phyloP scores from a whole-genome alignment of 2,888 invertebrate species.

The Rosalia funebris region DNA sequence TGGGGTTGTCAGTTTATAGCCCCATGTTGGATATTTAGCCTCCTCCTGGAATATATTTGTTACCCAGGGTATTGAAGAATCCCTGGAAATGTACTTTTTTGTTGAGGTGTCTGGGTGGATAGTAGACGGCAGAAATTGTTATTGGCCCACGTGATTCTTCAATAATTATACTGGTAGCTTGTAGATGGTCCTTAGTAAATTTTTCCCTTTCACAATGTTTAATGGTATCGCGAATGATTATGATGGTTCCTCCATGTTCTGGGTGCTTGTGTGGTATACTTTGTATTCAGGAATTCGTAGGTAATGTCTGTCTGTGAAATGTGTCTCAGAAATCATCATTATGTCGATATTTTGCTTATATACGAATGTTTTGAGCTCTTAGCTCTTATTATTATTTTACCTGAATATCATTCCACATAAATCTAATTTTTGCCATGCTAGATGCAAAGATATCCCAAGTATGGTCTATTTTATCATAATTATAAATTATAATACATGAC shows the following conservation, averaged over 20 bases:
- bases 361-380: slow-evolving; percentile 8
- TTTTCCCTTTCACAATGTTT: slow-evolving; percentile 28
- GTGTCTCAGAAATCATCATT: slow-evolving; percentile 35
- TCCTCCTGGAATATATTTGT: not conserved
- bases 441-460: too few relatives aligned
- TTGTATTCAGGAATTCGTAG: slow-evolving; percentile 37
- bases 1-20: slow-evolving; percentile 27
- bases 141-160: slow-evolving; percentile 26
- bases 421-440: too few relatives aligned
- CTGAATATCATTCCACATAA: too few relatives aligned
- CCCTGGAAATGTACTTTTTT: slow-evolving; percentile 34
- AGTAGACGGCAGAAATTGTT: slow-evolving; percentile 2
- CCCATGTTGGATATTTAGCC: slow-evolving; percentile 24
- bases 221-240: too few relatives aligned
- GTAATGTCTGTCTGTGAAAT: slow-evolving; percentile 30
- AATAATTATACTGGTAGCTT: slow-evolving; percentile 38
- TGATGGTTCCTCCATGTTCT: too few relatives aligned
- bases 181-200: slow-evolving; percentile 27
- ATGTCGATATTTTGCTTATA: slow-evolving; percentile 33
- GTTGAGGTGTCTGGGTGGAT: slow-evolving; percentile 25
- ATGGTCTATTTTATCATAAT: too few relatives aligned
- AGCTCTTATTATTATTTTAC: too few relatives aligned
- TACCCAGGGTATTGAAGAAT: slow-evolving; percentile 28
- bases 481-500: too few relatives aligned
- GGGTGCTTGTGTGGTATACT: slow-evolving; percentile 34